Conservation (phyloP, 2,113 vertebrate genomes). For the Penelope pileata region DNA sequence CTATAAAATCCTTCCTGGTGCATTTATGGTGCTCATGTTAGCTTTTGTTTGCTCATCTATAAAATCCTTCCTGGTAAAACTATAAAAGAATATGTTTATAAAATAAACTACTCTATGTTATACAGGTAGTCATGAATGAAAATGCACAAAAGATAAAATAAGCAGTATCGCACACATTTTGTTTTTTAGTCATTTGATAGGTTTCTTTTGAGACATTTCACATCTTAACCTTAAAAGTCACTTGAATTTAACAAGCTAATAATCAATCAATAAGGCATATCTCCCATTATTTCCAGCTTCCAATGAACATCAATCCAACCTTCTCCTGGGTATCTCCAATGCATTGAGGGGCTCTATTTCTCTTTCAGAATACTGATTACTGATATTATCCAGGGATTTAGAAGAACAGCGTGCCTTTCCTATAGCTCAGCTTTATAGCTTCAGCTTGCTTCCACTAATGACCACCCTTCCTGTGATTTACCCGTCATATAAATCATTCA, state of each 20-base stretch:
- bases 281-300: background rate
- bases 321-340: background rate
- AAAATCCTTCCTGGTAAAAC: background rate
- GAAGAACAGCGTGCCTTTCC: background rate
- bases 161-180: background rate
- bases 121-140: background rate
- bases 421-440: background rate
- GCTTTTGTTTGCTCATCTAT: background rate
- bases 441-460: background rate
- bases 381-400: background rate
- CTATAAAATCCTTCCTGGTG: background rate
- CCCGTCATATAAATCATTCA: background rate
- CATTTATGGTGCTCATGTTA: background rate
- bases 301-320: background rate
- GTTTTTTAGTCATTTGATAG: background rate
- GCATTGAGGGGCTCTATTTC: background rate
- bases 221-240: background rate
- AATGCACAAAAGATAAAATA: background rate
- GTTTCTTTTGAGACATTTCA: background rate
- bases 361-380: background rate
- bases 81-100: background rate
- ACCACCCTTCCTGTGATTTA: background rate
- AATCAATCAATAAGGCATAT: background rate
- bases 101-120: background rate
- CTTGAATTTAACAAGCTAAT: background rate